Base-by-base conservation (phyloP, 2,113 vertebrate species). In the Charadrius vociferus region DNA sequence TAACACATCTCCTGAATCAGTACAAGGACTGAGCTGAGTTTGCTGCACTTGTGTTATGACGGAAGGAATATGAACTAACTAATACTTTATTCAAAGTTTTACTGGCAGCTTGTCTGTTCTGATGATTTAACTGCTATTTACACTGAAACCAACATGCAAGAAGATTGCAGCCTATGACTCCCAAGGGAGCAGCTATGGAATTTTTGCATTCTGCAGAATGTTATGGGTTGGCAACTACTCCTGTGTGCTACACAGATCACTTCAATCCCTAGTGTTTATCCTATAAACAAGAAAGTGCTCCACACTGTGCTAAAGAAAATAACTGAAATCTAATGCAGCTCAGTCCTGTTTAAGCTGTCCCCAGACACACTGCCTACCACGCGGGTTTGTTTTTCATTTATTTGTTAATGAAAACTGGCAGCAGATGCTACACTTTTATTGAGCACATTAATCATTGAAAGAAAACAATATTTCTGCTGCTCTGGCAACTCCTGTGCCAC, bases 271-370 rank as follows among this genome's bases (percentile, higher is more conserved):
- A 86, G 47, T 98, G 97, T 98, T 98, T 98, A 98, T 88, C 94
- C 97, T 98, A 86, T 97, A 98, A 98, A 98, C 97, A 98, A 97
- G 83, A 98, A 96, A 97, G 97, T 97, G 96, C 98, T 97, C 97
- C 93, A 91, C 86, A 82, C 95, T 74, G 95, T 97, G 97, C 96
- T 97, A 95, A 98, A 98, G 97, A 97, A 97, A 98, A 96, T 81
- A 97, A 90, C 97, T 70, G 45, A 97, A 98, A 97, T 86, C 82
- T 83, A 32, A 92, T 98, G 98, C 98, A 21, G 98, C 97, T 96
- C 88, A 95, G 97, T 97, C 98, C 98, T 98, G 98, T 98, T 98
- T 93, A 78, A 98, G 91, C 98, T 97, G 97, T 98, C 97, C 97
- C 87, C 62, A 79, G 97, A 98, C 98, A 97, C 97, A 95, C 95